phyloP scores from a whole-genome alignment of 2,797 vertebrate genomes.

The Botia kubotai region DNA sequence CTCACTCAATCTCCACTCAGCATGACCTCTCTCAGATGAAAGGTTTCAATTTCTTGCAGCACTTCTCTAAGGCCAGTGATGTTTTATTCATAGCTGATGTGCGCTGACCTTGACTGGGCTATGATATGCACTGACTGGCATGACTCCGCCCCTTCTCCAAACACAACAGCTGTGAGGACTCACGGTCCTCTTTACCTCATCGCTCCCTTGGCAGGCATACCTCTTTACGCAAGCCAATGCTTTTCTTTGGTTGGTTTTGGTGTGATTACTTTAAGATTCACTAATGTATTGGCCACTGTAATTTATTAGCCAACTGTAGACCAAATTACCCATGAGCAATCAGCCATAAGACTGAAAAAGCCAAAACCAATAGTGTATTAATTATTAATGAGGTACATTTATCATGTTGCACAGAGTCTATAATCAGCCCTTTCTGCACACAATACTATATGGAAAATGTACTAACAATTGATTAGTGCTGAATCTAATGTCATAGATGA shows the following conservation, averaged over 20 bases:
- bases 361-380: too few relatives aligned
- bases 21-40: constrained; percentile 52
- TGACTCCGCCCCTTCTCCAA: constrained; percentile 31
- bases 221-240: constrained; percentile 22
- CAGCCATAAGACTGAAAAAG: not conserved
- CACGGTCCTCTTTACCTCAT: constrained; percentile 27
- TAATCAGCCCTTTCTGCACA: too few relatives aligned
- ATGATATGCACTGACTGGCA: constrained; percentile 37
- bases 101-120: constrained; percentile 60
- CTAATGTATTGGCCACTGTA: not conserved
- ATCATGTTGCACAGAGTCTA: not conserved
- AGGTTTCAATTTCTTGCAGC: constrained; percentile 61
- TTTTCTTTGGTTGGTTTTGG: constrained; percentile 3
- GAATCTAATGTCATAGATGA: not conserved
- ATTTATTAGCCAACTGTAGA: not conserved
- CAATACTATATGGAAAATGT: too few relatives aligned
- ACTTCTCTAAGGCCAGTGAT: constrained; percentile 59
- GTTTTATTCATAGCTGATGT: constrained; percentile 65
- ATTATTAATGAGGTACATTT: too few relatives aligned
- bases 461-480: not conserved
- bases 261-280: not conserved
- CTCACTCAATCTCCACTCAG: not conserved
- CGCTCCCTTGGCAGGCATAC: constrained; percentile 37
- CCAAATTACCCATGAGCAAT: not conserved
- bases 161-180: constrained; percentile 41